Evolutionary conservation across 1,140 invertebrate genomes (phyloP).

Genomic region (Caenorhabditis brenneri): DNA sequence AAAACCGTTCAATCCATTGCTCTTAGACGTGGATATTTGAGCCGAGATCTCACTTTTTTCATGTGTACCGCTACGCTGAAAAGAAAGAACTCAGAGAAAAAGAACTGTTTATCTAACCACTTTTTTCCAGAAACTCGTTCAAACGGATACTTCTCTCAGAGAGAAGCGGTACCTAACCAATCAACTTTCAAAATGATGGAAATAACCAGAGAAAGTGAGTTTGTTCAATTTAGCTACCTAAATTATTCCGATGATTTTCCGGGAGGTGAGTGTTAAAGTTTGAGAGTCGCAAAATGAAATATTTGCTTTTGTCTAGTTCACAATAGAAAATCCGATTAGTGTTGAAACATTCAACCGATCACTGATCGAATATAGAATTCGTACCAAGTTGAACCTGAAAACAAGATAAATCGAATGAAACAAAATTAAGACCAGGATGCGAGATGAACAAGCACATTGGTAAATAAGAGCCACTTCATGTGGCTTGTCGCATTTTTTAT

Average conservation of each 20-base stretch:
- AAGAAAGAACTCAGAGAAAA: background rate
- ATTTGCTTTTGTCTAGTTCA: background rate
- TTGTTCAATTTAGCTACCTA: background rate
- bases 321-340: background rate
- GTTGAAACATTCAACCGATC: background rate
- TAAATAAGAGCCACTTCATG: constrained; percentile 26
- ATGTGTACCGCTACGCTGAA: constrained; percentile 12
- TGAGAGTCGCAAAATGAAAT: background rate
- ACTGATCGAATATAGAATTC: background rate
- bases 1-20: background rate
- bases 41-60: background rate
- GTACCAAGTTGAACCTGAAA: background rate
- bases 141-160: constrained; percentile 41
- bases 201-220: constrained; percentile 38
- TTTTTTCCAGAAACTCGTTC: constrained; percentile 41
- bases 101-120: constrained; percentile 1
- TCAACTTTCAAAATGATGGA: constrained; percentile 26
- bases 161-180: constrained; percentile 41
- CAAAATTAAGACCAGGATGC: background rate
- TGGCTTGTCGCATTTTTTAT: constrained; percentile 25
- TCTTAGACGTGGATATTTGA: background rate
- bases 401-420: background rate
- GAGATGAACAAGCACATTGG: constrained; percentile 33
- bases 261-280: background rate
- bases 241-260: constrained; percentile 9